Evolutionary conservation across 2,113 vertebrate genomes (phyloP), one percentile per base, ranked within the genome.

Genomic region (Mohoua ochrocephala): DNA sequence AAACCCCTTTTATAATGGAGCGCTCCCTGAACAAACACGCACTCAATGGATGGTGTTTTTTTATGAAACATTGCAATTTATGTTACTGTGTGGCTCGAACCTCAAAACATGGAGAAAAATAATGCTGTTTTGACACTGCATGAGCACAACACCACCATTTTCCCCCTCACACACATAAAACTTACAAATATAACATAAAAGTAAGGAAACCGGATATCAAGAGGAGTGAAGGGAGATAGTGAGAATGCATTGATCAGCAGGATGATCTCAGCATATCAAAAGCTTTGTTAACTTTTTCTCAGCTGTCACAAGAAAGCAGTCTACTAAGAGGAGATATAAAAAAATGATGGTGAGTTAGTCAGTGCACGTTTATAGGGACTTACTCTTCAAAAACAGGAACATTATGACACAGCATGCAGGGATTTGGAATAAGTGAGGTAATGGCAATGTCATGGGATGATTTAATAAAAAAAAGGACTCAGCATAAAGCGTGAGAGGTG

Each of bases 141-240:
- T 9, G n/a, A 83, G 60, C 35, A 84, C 37, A 63, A 9, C 4
- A 83, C 22, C 49, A 9, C 1, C 13, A 21, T 37, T 49, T 45
- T 21, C 6, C 50, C 64, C 22, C 20, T 74, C 30, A 22, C 28
- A n/a, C 27, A 28, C 35, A 30, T 83, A 93, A 91, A 93, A 13
- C 26, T 80, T 92, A 86, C 49, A 94, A 88, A 90, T 80, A 65
- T 45, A 88, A 37, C 47, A 79, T 93, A 65, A 90, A 85, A 93
- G 16, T 11, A 54, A 90, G 42, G 37, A 85, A 77, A 56, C 13
- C 41, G 42, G 37, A 33, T 69, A 63, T 69, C 75, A 93, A 60
- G 44, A 69, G 22, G 10, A 74, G 50, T 80, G 63, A 87, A 87
- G 93, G 19, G 26, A 91, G 61, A 31, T 41, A 45, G 61, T 61